Evolutionary conservation across 2,888 invertebrate species (phyloP).

Genomic region (Spisula subtruncata): DNA sequence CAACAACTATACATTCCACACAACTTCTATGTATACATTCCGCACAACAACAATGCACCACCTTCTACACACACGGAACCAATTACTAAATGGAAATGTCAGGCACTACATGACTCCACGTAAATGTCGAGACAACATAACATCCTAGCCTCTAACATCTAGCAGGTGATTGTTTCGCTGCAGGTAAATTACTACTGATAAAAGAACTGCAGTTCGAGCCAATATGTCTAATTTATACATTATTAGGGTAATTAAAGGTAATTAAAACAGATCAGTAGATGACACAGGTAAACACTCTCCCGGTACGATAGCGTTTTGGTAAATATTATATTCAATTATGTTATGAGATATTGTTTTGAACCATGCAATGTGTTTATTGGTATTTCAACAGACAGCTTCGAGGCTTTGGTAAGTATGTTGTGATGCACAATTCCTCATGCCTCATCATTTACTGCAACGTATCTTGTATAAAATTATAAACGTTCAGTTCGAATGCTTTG

Average conservation of each 20-base stretch:
- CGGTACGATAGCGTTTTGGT: no score
- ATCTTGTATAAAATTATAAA: no score
- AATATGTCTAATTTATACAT: neutral
- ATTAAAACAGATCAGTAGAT: neutral
- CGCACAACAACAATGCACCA: neutral
- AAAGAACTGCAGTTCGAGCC: neutral
- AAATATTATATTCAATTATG: no score
- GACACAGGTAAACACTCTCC: neutral
- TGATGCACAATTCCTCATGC: neutral
- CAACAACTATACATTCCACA: no score
- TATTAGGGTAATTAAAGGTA: neutral
- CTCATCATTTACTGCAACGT: neutral
- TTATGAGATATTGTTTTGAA: no score
- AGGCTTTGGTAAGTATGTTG: no score
- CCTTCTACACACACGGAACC: neutral
- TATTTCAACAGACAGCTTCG: no score
- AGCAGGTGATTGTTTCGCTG: neutral
- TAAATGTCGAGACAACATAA: neutral
- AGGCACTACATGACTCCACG: neutral
- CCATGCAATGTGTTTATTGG: neutral
- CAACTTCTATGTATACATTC: no score
- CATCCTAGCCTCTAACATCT: no score
- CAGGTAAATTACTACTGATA: neutral
- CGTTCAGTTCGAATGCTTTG: no score
- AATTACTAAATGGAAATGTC: slow-evolving; percentile 5